Evolutionary conservation across 2,113 vertebrate genomes (phyloP), one percentile per base, ranked within the genome.

Genomic region (Solea solea): DNA sequence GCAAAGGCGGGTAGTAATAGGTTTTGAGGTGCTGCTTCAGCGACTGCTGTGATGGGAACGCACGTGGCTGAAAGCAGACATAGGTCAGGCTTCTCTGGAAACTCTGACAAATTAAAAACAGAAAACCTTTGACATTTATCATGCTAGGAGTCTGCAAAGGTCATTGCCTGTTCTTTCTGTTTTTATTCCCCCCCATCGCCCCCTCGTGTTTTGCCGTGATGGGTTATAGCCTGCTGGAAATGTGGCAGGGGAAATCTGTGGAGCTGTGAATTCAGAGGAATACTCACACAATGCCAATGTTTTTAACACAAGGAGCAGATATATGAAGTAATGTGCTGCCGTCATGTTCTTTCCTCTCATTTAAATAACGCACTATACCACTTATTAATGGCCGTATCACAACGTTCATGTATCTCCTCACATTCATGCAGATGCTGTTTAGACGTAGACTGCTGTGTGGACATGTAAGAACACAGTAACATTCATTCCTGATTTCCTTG

Each of bases 61-160:
- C 69, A 48, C 55, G 64, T 69, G 87, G 86, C 82, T 80, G 87
- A 73, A 78, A 83, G 84, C 67, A 80, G 87, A 70, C 83, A 88
- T 88, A 89, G 89, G 91, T 90, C 88, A 88, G 88, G 80, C 85
- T 85, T 87, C 86, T 88, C 87, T 73, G 72, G 84, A 90, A 91
- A 92, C 82, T 87, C 86, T 86, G 91, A 91, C 89, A 92, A 92
- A 92, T 92, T 88, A 90, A 88, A 87, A 92, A 88, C 81, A 85
- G 87, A 82, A 86, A 89, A 88, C 89, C 88, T 92, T 88, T 92
- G 91, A 89, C 91, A 91, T 92, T 92, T 89, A 89, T 91, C 89
- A 88, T 86, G 81, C 77, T 81, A 66, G 70, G 83, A 87, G 82
- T 74, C 84, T 83, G 83, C 83, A 92, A 92, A 92, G 89, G 89